Evolutionary conservation across 1,140 invertebrate genomes (phyloP).

Genomic region (Doryteuthis pealeii): DNA sequence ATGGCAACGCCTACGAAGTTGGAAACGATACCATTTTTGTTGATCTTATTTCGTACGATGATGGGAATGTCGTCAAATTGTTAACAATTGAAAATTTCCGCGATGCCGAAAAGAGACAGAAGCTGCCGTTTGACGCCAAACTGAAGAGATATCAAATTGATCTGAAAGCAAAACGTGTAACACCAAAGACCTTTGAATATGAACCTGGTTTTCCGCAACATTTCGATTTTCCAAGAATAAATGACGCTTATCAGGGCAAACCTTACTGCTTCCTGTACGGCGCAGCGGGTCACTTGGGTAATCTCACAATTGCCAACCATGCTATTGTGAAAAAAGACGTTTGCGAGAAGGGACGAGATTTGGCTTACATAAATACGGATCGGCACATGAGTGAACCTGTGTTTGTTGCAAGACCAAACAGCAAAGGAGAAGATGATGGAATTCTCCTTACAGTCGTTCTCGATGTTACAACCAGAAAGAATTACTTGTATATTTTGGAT

Average conservation of each 20-base stretch:
- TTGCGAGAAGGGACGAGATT: constrained; percentile 35
- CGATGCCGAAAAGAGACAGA: constrained; percentile 31
- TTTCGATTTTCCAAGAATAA: constrained; percentile 53
- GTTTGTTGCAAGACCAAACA: constrained; percentile 41
- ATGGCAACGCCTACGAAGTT: constrained; percentile 50
- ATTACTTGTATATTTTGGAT: constrained; percentile 45
- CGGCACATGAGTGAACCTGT: constrained; percentile 46
- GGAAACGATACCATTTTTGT: constrained; percentile 34
- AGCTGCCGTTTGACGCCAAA: constrained; percentile 26
- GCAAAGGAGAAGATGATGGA: constrained; percentile 47
- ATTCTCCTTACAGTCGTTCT: constrained; percentile 43
- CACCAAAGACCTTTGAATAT: not conserved
- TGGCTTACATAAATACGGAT: constrained; percentile 29
- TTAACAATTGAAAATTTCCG: constrained; percentile 33
- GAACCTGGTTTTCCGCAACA: constrained; percentile 21
- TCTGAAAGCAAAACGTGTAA: constrained; percentile 22
- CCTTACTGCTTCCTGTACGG: constrained; percentile 52
- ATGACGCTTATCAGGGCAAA: constrained; percentile 41
- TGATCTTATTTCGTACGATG: constrained; percentile 44
- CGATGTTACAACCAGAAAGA: constrained; percentile 32
- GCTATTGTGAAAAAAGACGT: constrained; percentile 53
- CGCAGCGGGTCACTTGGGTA: constrained; percentile 43
- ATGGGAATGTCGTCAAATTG: constrained; percentile 34
- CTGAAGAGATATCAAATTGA: constrained; percentile 41
- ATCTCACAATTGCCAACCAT: constrained; percentile 32